These are phyloP conservation scores for Hyla sarda DNA, from an alignment of 2,113 vertebrate species.

Conservation along the genomic window DNA sequence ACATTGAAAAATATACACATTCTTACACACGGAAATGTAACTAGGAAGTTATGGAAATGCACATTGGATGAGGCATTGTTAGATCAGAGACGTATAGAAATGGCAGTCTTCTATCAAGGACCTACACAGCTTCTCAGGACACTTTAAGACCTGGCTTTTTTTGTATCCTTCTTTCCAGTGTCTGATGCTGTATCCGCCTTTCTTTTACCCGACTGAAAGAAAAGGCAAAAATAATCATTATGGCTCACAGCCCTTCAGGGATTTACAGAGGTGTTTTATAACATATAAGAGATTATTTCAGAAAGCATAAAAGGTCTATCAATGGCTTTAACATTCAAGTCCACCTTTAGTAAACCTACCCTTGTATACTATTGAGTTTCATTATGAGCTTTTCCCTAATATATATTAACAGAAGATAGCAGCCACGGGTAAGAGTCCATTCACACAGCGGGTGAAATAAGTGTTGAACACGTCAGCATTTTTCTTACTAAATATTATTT, in stretches of 20 bases:
- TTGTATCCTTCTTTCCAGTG: constrained; percentile 81
- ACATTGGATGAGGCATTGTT: constrained; percentile 69
- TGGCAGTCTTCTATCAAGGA: constrained; percentile 67
- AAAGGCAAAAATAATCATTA: constrained; percentile 4
- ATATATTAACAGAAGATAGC: too few species aligned
- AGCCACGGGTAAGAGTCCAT: too few species aligned
- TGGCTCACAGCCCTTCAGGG: too few species aligned
- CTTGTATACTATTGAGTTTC: too few species aligned
- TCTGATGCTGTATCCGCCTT: constrained; percentile 82
- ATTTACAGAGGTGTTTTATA: too few species aligned
- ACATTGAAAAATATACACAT: constrained; percentile 74
- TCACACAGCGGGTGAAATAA: too few species aligned
- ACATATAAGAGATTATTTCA: not conserved
- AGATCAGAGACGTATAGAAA: constrained; percentile 65
- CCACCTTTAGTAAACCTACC: too few species aligned
- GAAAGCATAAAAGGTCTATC: too few species aligned
- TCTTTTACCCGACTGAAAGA: constrained; percentile 82
- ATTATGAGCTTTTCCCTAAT: too few species aligned
- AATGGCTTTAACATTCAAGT: too few species aligned
- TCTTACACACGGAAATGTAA: constrained; percentile 69
- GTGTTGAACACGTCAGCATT: too few species aligned
- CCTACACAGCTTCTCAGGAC: constrained; percentile 59
- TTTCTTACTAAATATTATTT: too few species aligned
- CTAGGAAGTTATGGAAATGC: constrained; percentile 72
- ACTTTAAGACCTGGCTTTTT: constrained; percentile 83